Conservation (phyloP, 2,113 vertebrate species). For the Aegithalos caudatus region DNA sequence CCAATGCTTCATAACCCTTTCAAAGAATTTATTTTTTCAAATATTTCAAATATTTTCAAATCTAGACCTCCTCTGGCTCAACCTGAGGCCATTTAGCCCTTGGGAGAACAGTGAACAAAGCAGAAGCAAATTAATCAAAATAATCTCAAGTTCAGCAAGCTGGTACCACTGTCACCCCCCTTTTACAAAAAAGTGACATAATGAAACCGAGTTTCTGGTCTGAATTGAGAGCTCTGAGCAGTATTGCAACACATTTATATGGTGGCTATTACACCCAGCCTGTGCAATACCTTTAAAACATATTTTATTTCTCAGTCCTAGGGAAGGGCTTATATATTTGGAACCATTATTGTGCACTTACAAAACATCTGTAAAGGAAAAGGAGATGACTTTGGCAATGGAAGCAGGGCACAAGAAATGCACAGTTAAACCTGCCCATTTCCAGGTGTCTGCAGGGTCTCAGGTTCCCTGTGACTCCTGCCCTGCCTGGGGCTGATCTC, state of each 20-base stretch:
- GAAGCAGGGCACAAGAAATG: not conserved
- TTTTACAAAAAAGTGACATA: not conserved
- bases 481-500: not conserved
- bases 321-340: not conserved
- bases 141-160: not conserved
- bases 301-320: not conserved
- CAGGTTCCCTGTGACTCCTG: not conserved
- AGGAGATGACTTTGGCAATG: not conserved
- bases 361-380: not conserved
- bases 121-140: not conserved
- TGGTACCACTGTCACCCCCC: not conserved
- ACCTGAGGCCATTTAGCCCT: not conserved
- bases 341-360: not conserved
- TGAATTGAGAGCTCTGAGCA: not conserved
- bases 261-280: not conserved
- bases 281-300: not conserved
- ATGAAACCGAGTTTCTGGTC: not conserved
- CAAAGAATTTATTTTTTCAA: not conserved
- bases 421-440: accelerated
- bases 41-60: not conserved
- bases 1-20: not conserved
- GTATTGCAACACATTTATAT: not conserved
- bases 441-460: not conserved
- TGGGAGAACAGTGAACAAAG: not conserved
- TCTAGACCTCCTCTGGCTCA: not conserved